phyloP scores from a whole-genome alignment of 2,888 invertebrate species.

The Caenorhabditis doughertyi region DNA sequence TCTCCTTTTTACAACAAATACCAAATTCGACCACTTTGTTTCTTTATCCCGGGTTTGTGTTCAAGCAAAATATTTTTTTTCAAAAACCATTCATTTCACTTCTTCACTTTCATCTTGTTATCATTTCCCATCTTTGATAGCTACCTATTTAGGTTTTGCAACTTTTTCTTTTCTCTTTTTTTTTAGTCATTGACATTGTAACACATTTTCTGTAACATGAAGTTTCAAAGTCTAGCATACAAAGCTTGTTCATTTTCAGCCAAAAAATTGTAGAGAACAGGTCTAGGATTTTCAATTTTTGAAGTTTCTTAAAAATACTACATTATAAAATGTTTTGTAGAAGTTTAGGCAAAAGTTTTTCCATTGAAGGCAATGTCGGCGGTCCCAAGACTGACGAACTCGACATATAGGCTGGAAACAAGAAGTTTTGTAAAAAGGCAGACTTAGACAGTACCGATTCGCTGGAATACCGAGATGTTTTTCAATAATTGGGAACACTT shows the following conservation, averaged over 20 bases:
- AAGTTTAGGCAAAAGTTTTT: conserved; percentile 67
- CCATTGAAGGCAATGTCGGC: conserved; percentile 71
- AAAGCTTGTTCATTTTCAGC: too few species aligned
- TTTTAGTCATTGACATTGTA: too few species aligned
- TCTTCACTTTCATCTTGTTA: conserved; percentile 17
- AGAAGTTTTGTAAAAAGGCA: neutral
- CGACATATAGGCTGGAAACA: conserved; percentile 71
- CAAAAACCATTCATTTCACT: conserved; percentile 17
- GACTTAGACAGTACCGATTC: conserved; percentile 57
- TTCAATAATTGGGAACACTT: conserved; percentile 69
- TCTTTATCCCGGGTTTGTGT: conserved; percentile 12
- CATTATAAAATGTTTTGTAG: too few species aligned
- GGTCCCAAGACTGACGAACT: conserved; percentile 71
- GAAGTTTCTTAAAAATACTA: too few species aligned
- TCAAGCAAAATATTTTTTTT: conserved; percentile 9
- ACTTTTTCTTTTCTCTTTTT: neutral
- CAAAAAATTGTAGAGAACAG: too few species aligned
- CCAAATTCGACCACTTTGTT: conserved; percentile 34
- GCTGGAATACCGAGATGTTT: conserved; percentile 70
- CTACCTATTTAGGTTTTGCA: neutral
- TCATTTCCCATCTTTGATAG: conserved; percentile 7
- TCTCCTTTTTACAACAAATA: conserved; percentile 28
- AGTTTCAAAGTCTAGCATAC: too few species aligned
- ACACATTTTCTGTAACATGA: too few species aligned
- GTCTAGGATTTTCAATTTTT: too few species aligned